These are phyloP conservation scores for Arrhamphus sclerolepis DNA, from an alignment of 2,797 vertebrate genomes.

Conservation along the genomic window DNA sequence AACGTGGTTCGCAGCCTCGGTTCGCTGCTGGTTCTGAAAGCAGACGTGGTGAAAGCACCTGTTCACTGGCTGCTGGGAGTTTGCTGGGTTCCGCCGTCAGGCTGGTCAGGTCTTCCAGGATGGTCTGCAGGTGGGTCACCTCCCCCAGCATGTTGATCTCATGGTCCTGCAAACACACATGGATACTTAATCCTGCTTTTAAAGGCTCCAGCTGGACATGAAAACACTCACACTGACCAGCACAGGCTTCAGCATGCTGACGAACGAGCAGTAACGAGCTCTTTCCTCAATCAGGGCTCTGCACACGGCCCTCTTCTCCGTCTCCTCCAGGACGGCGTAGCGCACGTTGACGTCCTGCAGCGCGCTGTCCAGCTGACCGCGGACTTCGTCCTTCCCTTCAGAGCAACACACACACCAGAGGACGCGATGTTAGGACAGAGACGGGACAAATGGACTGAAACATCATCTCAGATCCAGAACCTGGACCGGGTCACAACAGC, in stretches of 20 bases:
- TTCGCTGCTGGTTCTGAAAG: no score
- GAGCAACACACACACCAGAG: neutral
- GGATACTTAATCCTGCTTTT: no score
- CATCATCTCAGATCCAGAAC: no score
- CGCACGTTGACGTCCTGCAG: slow-evolving; percentile 86
- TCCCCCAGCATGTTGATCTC: slow-evolving; percentile 88
- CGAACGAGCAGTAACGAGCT: slow-evolving; percentile 84
- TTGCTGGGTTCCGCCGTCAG: slow-evolving; percentile 82
- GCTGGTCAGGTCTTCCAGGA: slow-evolving; percentile 82
- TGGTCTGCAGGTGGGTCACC: slow-evolving; percentile 86
- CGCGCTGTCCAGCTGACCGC: slow-evolving; percentile 82
- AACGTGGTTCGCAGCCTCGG: no score
- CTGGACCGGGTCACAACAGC: no score
- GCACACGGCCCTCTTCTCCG: slow-evolving; percentile 84
- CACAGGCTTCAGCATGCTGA: slow-evolving; percentile 84
- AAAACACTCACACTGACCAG: slow-evolving; percentile 72
- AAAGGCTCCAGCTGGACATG: no score
- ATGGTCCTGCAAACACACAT: slow-evolving; percentile 75
- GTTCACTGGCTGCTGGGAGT: slow-evolving; percentile 84
- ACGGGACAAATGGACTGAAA: no score
- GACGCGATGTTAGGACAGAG: no score
- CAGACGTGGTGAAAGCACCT: slow-evolving; percentile 59
- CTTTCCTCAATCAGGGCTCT: slow-evolving; percentile 83
- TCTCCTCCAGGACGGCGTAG: slow-evolving; percentile 84
- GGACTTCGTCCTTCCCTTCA: slow-evolving; percentile 83